Base-by-base conservation (phyloP, 1,140 invertebrate species). In the Drosophila sturtevanti region DNA sequence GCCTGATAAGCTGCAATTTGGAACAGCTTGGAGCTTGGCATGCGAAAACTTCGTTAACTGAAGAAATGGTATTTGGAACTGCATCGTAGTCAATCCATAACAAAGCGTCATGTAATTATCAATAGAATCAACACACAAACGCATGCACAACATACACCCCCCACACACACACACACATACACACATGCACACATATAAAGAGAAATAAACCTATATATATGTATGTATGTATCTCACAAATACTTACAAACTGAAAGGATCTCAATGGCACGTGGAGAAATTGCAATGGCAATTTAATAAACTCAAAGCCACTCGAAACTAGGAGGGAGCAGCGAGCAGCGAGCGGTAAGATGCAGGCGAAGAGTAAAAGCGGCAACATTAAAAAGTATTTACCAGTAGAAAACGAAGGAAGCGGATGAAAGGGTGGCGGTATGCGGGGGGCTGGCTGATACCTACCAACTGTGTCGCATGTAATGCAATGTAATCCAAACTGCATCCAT, bases 1-100 rank as follows among this genome's bases (percentile, higher is more conserved):
- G 72, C 79, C 82, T 79, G 82, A 82, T 86, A 82, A 86, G 82
- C 79, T 68, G 82, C 82, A 87, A 87, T 86, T 86, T 73, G 48
- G 68, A 31, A 41, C 37, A 71, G 79, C 81, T 79, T 68, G 63
- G 22, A 58, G 77, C 38, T 35, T 35, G 34, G 44, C 81, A 84
- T 84, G 81, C 68, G 80, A 78, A 70, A 69, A 77, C 67, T 77
- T 75, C 62, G 79, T 81, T 74, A 81, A 56, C 64, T 35, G 63
- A 41, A 35, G 64, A 34, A 73, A 21, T 11, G n/a, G 61, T 21
- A 52, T 48, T 48, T 18, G 41, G 18, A 48, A 48, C 41, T 21
- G 41, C 41, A 48, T 48, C 16, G 41, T 48, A 48, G 41, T 62
- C 71, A 87, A 87, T 87, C 60, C 78, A 82, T 87, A 87, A 87